Evolutionary conservation across 2,888 invertebrate species (phyloP).

Genomic region (Baccha elongata): DNA sequence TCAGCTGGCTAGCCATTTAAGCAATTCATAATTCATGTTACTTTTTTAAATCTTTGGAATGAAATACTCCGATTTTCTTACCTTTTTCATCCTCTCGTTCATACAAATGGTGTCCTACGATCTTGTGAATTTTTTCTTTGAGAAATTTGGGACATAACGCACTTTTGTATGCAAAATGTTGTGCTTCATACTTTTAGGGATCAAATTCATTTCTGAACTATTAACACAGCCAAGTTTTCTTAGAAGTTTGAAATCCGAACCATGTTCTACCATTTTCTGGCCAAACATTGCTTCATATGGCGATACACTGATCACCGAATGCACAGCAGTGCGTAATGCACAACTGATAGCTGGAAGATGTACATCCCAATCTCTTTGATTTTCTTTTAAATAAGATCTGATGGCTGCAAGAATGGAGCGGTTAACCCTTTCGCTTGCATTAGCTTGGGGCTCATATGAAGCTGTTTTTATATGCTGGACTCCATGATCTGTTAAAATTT

Average conservation of each 20-base stretch:
- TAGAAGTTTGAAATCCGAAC: background rate
- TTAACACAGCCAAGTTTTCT: background rate
- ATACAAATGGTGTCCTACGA: slow-evolving; percentile 5
- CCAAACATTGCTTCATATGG: too few relatives aligned
- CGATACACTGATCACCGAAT: background rate
- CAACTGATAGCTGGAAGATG: background rate
- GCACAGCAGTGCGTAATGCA: background rate
- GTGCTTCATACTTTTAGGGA: background rate
- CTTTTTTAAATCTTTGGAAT: background rate
- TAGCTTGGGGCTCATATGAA: background rate
- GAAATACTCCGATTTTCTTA: background rate
- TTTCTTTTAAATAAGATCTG: background rate
- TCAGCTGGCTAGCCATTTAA: too few relatives aligned
- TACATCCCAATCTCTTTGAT: too few relatives aligned
- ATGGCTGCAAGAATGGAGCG: background rate
- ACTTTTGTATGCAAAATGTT: slow-evolving; percentile 3
- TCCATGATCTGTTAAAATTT: background rate
- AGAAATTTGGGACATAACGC: background rate
- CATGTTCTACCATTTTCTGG: too few relatives aligned
- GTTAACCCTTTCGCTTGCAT: too few relatives aligned
- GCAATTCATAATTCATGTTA: too few relatives aligned
- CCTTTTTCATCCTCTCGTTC: background rate
- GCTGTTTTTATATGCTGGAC: background rate
- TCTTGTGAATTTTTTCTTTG: background rate
- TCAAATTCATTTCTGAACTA: background rate